These are phyloP conservation scores for Netelia virgata DNA, from an alignment of 2,888 invertebrate species.

Conservation along the genomic window DNA sequence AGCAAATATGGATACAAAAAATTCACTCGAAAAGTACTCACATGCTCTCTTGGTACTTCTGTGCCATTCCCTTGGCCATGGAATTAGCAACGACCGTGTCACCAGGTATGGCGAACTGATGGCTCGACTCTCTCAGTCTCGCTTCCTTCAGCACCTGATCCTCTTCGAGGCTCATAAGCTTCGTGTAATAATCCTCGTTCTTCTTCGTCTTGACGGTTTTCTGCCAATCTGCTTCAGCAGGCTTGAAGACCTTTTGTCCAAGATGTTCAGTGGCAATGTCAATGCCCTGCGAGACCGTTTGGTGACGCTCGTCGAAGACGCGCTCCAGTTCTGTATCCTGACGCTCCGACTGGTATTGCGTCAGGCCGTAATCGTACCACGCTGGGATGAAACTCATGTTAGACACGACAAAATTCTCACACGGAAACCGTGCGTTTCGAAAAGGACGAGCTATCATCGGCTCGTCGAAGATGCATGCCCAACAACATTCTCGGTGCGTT, in stretches of 20 bases:
- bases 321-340: conserved; percentile 94
- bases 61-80: conserved; percentile 94
- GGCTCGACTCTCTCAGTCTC: conserved; percentile 90
- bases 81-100: conserved; percentile 92
- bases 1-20: conserved; percentile 17
- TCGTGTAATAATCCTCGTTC: conserved; percentile 93
- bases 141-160: conserved; percentile 94
- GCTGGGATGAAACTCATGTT: conserved; percentile 86
- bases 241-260: conserved; percentile 88
- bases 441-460: conserved; percentile 53
- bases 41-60: conserved; percentile 93
- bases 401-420: conserved; percentile 66
- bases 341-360: conserved; percentile 93
- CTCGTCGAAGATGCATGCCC: conserved; percentile 71
- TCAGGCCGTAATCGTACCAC: conserved; percentile 96
- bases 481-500: conserved; percentile 73
- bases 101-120: conserved; percentile 94
- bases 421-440: conserved; percentile 41
- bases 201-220: conserved; percentile 93
- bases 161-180: conserved; percentile 93
- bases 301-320: conserved; percentile 94
- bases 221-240: conserved; percentile 94
- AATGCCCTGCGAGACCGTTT: conserved; percentile 89
- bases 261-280: conserved; percentile 87
- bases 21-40: conserved; percentile 86